Percentiles rank a stretch among this genome's conserved stretches.
Conservation (phyloP, 2,888 invertebrate species). For the Acronicta leporina region DNA sequence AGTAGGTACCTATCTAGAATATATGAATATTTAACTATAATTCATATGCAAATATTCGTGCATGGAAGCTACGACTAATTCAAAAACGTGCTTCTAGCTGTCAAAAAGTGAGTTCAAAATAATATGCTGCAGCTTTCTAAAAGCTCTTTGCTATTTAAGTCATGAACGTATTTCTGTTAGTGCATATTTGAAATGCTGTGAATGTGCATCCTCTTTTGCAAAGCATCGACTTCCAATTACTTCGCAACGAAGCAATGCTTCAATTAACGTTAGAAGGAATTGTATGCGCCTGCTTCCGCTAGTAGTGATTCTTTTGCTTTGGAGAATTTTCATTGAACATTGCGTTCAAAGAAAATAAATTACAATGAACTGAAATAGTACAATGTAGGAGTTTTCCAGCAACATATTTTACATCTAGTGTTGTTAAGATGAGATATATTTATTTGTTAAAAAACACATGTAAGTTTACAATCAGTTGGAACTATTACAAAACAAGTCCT, state of each 20-base stretch:
- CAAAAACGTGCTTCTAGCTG: neutral
- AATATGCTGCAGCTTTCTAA: slow-evolving; percentile 20
- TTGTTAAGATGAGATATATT: too few relatives aligned
- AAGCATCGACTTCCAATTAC: slow-evolving; percentile 20
- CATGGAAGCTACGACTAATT: too few relatives aligned
- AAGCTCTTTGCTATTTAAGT: slow-evolving; percentile 14
- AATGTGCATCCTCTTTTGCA: slow-evolving; percentile 10
- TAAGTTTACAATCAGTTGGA: too few relatives aligned
- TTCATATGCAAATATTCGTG: too few relatives aligned
- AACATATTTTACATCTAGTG: too few relatives aligned
- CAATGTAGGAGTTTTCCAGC: too few relatives aligned
- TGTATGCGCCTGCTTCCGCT: neutral
- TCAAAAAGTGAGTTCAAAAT: neutral
- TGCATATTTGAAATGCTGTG: slow-evolving; percentile 30
- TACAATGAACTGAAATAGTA: neutral
- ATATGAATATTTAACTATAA: too few relatives aligned
- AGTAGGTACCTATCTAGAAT: too few relatives aligned
- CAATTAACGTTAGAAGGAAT: slow-evolving; percentile 7
- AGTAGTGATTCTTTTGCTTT: neutral
- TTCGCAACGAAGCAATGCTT: slow-evolving; percentile 5
- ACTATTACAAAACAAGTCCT: too few relatives aligned
- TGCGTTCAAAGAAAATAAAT: neutral
- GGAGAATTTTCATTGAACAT: slow-evolving; percentile 6
- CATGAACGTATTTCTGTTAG: slow-evolving; percentile 6
- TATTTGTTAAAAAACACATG: too few relatives aligned